Evolutionary conservation across 1,140 invertebrate species (phyloP).

Genomic region (Eupeodes corollae): DNA sequence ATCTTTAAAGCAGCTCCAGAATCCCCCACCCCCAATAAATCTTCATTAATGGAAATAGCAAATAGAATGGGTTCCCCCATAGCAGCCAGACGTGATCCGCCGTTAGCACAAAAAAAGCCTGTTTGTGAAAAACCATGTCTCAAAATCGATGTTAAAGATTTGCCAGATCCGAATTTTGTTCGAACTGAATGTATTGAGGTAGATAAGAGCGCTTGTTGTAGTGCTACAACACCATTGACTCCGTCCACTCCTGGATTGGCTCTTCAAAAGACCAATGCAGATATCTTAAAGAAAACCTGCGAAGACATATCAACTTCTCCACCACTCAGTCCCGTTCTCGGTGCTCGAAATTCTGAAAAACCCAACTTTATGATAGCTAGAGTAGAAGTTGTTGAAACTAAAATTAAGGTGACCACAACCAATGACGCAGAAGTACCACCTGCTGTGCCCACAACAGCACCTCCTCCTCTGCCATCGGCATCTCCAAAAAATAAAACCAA

Average conservation of each 20-base stretch:
- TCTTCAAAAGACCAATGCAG: too few species aligned
- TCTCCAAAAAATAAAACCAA: constrained; percentile 6
- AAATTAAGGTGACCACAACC: constrained; percentile 26
- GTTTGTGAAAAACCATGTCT: constrained; percentile 23
- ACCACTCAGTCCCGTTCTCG: neutral
- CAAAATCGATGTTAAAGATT: constrained; percentile 21
- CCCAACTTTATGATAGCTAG: constrained; percentile 19
- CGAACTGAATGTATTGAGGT: too few species aligned
- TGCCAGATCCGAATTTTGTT: constrained; percentile 6
- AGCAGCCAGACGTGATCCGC: constrained; percentile 10
- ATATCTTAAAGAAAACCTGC: neutral
- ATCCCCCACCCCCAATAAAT: too few species aligned
- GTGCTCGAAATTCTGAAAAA: neutral
- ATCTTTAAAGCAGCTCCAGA: too few species aligned
- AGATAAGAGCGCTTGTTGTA: too few species aligned
- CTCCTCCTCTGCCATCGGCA: neutral
- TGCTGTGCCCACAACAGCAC: constrained; percentile 9
- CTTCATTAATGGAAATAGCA: too few species aligned
- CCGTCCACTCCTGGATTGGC: too few species aligned
- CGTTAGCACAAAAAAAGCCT: constrained; percentile 15
- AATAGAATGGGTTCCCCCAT: too few species aligned
- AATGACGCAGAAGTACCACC: constrained; percentile 9
- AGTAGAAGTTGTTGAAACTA: constrained; percentile 28
- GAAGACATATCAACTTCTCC: neutral
- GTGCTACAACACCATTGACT: too few species aligned